These are phyloP conservation scores for Merops nubicus DNA, from an alignment of 2,113 vertebrate species.

Conservation along the genomic window DNA sequence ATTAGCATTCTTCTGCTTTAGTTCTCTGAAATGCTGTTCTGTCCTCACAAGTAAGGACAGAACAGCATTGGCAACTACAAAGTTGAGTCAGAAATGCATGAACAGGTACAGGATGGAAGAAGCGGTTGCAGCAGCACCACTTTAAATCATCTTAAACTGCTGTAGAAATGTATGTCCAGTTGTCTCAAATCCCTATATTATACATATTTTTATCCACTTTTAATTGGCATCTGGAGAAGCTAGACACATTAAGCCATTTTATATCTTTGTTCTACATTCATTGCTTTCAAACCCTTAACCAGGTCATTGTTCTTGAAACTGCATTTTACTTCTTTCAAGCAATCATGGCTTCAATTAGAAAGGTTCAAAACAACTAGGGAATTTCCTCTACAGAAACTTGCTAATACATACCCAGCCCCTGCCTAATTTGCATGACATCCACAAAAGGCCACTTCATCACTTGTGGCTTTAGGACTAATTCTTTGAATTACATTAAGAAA, in stretches of 20 bases:
- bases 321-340: not conserved
- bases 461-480: not conserved
- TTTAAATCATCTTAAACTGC: not conserved
- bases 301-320: not conserved
- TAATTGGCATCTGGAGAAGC: not conserved
- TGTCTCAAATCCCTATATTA: not conserved
- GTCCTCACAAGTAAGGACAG: not conserved
- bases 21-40: not conserved
- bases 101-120: not conserved
- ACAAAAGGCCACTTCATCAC: not conserved
- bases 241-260: not conserved
- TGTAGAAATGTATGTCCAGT: not conserved
- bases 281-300: not conserved
- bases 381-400: not conserved
- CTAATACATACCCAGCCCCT: accelerated
- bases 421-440: not conserved
- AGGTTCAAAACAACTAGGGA: not conserved
- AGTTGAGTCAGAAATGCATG: not conserved
- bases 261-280: not conserved
- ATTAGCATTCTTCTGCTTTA: not conserved
- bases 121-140: not conserved
- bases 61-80: not conserved
- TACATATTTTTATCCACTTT: not conserved
- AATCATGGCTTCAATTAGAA: not conserved
- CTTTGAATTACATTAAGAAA: not conserved